These are phyloP conservation scores for Himalopsyche anomala DNA, from an alignment of 2,888 invertebrate genomes.

Conservation along the genomic window DNA sequence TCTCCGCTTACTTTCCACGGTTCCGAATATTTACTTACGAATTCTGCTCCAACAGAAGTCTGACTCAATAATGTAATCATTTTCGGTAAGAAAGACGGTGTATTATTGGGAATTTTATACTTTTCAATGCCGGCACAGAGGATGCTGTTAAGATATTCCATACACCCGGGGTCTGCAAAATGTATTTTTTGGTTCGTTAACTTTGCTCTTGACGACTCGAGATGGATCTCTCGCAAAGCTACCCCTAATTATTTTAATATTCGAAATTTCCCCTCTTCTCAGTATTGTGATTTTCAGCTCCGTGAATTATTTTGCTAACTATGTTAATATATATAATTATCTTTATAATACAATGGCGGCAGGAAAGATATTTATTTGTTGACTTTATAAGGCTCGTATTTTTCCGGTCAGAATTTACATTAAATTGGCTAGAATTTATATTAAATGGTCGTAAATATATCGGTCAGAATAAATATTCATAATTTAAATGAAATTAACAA, in stretches of 20 bases:
- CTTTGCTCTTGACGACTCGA: constrained; percentile 8
- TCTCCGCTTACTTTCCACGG: background rate
- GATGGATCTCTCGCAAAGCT: background rate
- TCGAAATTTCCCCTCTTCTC: background rate
- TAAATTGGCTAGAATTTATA: too few species aligned
- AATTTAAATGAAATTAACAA: too few species aligned
- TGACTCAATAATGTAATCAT: constrained; percentile 31
- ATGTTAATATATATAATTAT: too few species aligned
- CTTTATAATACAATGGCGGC: too few species aligned
- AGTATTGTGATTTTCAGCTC: background rate
- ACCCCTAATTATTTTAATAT: constrained; percentile 12
- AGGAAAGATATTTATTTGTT: too few species aligned
- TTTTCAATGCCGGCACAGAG: background rate
- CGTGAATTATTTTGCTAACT: background rate
- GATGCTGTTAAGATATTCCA: constrained; percentile 5
- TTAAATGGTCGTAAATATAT: too few species aligned
- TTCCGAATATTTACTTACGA: constrained; percentile 13
- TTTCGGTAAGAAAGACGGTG: constrained; percentile 16
- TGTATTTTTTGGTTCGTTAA: constrained; percentile 34
- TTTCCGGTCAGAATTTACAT: too few species aligned
- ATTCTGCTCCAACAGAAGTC: constrained; percentile 4
- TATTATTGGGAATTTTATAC: constrained; percentile 20
- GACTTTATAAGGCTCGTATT: too few species aligned
- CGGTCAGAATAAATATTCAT: too few species aligned
- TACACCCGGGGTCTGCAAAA: background rate